These are phyloP conservation scores for Ceuthmochares aereus DNA, from an alignment of 2,113 vertebrate genomes.

Conservation along the genomic window DNA sequence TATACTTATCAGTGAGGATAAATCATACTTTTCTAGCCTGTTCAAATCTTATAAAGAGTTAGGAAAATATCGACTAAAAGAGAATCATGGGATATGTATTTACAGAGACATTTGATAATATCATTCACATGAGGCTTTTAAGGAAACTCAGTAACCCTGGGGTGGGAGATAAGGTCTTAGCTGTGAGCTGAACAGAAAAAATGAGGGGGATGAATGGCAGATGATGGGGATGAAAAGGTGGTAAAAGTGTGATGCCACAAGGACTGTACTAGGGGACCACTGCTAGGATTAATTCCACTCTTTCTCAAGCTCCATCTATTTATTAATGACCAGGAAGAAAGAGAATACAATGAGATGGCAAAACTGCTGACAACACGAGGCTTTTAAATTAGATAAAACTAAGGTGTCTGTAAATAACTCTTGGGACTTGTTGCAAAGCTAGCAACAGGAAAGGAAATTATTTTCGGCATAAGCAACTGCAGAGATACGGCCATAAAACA, in stretches of 20 bases:
- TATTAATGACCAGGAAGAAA: constrained; percentile 57
- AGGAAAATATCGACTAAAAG: constrained; percentile 57
- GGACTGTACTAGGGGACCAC: background rate
- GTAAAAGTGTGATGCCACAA: background rate
- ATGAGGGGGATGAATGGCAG: background rate
- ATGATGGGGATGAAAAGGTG: background rate
- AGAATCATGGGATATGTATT: background rate
- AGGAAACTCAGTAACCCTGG: constrained; percentile 1
- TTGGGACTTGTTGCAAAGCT: constrained; percentile 43
- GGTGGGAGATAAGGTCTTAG: background rate
- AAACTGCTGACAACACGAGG: constrained; percentile 65
- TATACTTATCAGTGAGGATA: constrained; percentile 26
- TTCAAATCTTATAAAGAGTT: constrained; percentile 35
- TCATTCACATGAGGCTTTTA: constrained; percentile 46
- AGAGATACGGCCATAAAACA: constrained; percentile 12
- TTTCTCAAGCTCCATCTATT: background rate
- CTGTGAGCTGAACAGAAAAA: constrained; percentile 8
- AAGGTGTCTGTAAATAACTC: constrained; percentile 58
- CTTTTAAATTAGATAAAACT: constrained; percentile 60
- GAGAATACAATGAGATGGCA: constrained; percentile 46
- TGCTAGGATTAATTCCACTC: constrained; percentile 37
- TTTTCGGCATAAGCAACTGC: constrained; percentile 15
- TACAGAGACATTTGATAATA: constrained; percentile 17
- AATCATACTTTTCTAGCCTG: constrained; percentile 18
- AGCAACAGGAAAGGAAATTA: constrained; percentile 45